phyloP scores from a whole-genome alignment of 2,113 vertebrate species.

The Hippocampus abdominalis region DNA sequence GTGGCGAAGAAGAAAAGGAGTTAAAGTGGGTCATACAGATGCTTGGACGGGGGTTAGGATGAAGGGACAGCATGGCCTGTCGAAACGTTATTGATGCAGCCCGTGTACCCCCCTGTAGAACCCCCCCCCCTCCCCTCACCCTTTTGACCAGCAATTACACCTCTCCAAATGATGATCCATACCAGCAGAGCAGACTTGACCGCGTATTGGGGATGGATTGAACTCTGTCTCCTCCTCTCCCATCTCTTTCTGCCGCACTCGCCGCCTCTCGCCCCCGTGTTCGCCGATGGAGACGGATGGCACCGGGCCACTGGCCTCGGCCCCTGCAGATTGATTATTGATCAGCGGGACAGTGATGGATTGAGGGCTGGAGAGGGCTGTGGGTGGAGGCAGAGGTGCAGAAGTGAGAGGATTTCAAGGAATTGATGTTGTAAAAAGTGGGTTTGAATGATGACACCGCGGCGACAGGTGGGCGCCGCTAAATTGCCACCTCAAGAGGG shows the following conservation, averaged over 20 bases:
- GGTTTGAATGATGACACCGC: slow-evolving; percentile 34
- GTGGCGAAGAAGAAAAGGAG: slow-evolving; percentile 35
- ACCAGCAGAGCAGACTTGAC: slow-evolving; percentile 62
- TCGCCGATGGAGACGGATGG: slow-evolving; percentile 77
- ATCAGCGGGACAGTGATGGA: slow-evolving; percentile 80
- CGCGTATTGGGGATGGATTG: slow-evolving; percentile 74
- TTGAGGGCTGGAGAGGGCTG: slow-evolving; percentile 58
- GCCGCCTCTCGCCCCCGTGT: slow-evolving; percentile 28
- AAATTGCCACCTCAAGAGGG: slow-evolving; percentile 58
- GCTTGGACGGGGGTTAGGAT: slow-evolving; percentile 40
- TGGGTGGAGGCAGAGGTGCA: slow-evolving; percentile 37
- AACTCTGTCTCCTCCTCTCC: slow-evolving; percentile 50
- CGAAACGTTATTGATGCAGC: slow-evolving; percentile 70
- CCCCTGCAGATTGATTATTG: slow-evolving; percentile 81
- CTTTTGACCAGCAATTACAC: slow-evolving; percentile 77
- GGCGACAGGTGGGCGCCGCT: slow-evolving; percentile 9
- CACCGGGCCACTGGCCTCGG: slow-evolving; percentile 54
- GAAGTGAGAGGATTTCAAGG: slow-evolving; percentile 58
- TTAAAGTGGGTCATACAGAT: slow-evolving; percentile 67
- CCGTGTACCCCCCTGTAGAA: slow-evolving; percentile 28
- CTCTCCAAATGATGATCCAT: slow-evolving; percentile 80
- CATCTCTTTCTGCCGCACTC: slow-evolving; percentile 20
- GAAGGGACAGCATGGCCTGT: slow-evolving; percentile 43
- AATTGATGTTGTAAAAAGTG: slow-evolving; percentile 60
- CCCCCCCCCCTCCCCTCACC: slow-evolving; percentile 32